Evolutionary conservation across 1,140 invertebrate genomes (phyloP).

Genomic region (Charaxes varanes): DNA sequence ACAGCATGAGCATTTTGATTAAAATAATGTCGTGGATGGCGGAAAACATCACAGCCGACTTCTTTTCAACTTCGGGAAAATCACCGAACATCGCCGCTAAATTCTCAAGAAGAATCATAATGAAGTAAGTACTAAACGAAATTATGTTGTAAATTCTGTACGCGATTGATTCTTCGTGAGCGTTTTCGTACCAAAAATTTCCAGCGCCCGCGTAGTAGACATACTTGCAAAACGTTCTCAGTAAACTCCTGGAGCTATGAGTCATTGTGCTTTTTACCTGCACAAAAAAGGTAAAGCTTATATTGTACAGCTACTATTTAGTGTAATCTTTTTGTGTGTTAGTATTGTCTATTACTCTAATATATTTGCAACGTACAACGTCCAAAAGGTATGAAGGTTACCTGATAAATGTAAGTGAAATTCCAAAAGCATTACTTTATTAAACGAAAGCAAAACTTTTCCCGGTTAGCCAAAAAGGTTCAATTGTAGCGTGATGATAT

Average conservation of each 20-base stretch:
- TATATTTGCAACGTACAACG: no score
- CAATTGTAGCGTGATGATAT: no score
- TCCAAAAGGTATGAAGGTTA: no score
- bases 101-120: slow-evolving; percentile 59
- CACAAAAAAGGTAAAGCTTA: no score
- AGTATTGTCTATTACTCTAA: no score
- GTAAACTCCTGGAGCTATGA: slow-evolving; percentile 33
- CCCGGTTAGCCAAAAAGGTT: no score
- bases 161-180: slow-evolving; percentile 31
- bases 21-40: slow-evolving; percentile 61
- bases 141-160: slow-evolving; percentile 43
- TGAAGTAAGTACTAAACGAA: slow-evolving; percentile 45
- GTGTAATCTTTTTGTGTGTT: no score
- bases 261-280: no score
- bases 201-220: slow-evolving; percentile 49
- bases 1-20: slow-evolving; percentile 51
- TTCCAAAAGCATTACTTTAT: no score
- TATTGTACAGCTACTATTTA: no score
- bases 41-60: slow-evolving; percentile 57
- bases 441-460: no score
- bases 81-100: slow-evolving; percentile 48
- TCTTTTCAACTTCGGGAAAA: slow-evolving; percentile 59
- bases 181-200: slow-evolving; percentile 49
- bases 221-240: slow-evolving; percentile 44
- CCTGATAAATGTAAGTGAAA: no score